Conservation (phyloP, 2,888 invertebrate species). For the Philhelius pedissequus region DNA sequence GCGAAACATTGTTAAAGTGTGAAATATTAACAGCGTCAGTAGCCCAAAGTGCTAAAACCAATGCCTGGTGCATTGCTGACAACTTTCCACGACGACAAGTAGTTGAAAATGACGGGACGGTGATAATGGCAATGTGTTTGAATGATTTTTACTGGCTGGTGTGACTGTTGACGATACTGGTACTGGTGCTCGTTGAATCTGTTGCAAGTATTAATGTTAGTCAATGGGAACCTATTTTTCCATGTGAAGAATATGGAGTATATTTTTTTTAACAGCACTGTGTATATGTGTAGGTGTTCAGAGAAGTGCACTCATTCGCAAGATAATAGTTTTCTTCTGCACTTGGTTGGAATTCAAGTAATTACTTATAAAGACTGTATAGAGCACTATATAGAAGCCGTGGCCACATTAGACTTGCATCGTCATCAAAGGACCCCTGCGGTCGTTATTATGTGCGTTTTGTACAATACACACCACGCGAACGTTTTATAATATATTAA, state of each 20-base stretch:
- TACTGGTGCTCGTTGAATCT: too few species aligned
- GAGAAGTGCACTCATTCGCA: background rate
- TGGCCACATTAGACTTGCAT: constrained; percentile 20
- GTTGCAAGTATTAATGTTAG: too few species aligned
- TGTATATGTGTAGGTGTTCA: background rate
- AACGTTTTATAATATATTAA: background rate
- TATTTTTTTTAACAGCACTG: background rate
- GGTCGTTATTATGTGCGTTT: background rate
- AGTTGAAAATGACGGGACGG: too few species aligned
- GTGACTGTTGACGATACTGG: too few species aligned
- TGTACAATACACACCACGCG: background rate
- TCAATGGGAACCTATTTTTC: background rate
- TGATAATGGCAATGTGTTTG: too few species aligned
- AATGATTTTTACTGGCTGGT: too few species aligned
- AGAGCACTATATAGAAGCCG: background rate
- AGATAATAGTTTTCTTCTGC: constrained; percentile 57
- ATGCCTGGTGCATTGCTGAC: too few species aligned
- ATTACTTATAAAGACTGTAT: constrained; percentile 35
- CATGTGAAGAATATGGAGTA: background rate
- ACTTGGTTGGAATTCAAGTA: constrained; percentile 50
- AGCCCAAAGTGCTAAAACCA: too few species aligned
- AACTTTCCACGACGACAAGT: too few species aligned
- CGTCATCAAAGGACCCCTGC: constrained; percentile 35
- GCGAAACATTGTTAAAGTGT: too few species aligned
- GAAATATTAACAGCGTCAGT: too few species aligned